These are phyloP conservation scores for Onthophagus taurus DNA, from an alignment of 1,140 invertebrate genomes.

Conservation along the genomic window DNA sequence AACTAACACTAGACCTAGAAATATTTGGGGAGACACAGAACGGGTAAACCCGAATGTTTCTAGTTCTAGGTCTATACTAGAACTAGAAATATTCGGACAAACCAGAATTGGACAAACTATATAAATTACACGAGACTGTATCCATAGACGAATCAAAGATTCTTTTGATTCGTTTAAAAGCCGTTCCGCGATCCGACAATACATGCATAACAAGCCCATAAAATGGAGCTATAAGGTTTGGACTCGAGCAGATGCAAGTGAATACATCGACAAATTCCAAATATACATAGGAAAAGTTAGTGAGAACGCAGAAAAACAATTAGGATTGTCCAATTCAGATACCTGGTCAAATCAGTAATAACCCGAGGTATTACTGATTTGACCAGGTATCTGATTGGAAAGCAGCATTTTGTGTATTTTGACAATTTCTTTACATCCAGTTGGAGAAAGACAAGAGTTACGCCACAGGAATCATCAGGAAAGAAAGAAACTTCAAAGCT, in stretches of 20 bases:
- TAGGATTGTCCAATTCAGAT: no score
- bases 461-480: constrained; percentile 30
- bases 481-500: constrained; percentile 24
- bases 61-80: no score
- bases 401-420: constrained; percentile 29
- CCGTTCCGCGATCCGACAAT: constrained; percentile 21
- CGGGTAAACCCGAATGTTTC: no score
- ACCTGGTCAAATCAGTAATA: no score
- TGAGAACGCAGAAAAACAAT: constrained; percentile 30
- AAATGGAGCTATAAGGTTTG: constrained; percentile 1
- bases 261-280: constrained; percentile 6
- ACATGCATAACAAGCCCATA: constrained; percentile 26
- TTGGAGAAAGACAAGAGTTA: constrained; percentile 29
- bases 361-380: constrained; percentile 32
- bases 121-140: constrained; percentile 19
- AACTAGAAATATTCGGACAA: no score
- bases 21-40: no score
- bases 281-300: constrained; percentile 18
- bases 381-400: constrained; percentile 22
- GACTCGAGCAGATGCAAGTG: constrained; percentile 3
- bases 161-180: constrained; percentile 11
- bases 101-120: no score
- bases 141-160: constrained; percentile 36
- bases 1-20: no score
- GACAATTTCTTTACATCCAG: constrained; percentile 34